Conservation (phyloP, 2,888 invertebrate species). For the Acanthosepion esculentum region DNA sequence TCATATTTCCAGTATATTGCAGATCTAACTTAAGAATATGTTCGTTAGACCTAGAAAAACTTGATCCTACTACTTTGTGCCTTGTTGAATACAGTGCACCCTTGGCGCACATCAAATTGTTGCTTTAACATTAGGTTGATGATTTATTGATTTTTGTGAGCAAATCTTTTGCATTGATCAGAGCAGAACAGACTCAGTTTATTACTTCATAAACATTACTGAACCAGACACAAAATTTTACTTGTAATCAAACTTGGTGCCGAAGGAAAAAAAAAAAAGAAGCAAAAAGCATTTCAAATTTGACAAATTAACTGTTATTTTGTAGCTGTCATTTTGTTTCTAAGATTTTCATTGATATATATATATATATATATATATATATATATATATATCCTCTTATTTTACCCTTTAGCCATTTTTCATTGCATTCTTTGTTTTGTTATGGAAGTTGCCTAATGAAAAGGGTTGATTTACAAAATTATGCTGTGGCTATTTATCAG, state of each 20-base stretch:
- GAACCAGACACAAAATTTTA: conserved; percentile 33
- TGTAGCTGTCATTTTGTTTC: background rate
- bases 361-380: no score
- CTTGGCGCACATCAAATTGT: no score
- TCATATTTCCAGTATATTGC: background rate
- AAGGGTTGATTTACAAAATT: background rate
- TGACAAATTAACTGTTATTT: background rate
- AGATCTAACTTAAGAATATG: background rate
- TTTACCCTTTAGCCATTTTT: background rate
- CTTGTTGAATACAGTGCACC: background rate
- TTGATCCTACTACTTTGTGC: background rate
- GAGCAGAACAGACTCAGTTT: background rate
- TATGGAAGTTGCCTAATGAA: conserved; percentile 11
- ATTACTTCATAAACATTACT: background rate
- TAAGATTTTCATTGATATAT: background rate
- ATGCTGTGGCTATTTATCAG: background rate
- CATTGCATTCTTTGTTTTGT: background rate
- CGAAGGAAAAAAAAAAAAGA: background rate
- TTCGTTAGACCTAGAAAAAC: background rate
- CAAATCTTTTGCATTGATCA: background rate
- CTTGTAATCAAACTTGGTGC: background rate
- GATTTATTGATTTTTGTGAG: no score
- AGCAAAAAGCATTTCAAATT: background rate
- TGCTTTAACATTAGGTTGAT: no score
- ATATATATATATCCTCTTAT: background rate